A percentile compares a stretch with the other conserved stretches of the same genome.
phyloP scores from a whole-genome alignment of 2,888 invertebrate genomes.

The Spodoptera exigua region DNA sequence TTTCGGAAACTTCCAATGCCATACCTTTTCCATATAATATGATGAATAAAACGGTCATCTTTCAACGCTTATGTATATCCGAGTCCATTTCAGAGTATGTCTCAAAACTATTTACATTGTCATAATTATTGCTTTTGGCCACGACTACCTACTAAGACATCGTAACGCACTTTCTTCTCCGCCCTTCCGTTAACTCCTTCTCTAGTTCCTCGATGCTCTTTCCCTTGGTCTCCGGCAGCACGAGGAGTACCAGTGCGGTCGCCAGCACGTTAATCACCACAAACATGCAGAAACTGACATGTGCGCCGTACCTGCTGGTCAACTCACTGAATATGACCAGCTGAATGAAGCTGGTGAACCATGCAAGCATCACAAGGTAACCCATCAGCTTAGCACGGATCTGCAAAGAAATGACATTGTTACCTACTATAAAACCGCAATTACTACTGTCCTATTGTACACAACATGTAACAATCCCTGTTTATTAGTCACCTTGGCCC shows the following conservation, averaged over 20 bases:
- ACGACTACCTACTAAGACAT: background rate
- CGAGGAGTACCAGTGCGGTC: constrained; percentile 62
- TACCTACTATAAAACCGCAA: too few relatives aligned
- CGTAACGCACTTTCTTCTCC: background rate
- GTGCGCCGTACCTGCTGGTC: constrained; percentile 65
- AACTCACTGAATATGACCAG: constrained; percentile 60
- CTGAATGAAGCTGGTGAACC: constrained; percentile 66
- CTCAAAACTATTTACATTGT: constrained; percentile 18
- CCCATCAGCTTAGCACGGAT: constrained; percentile 72
- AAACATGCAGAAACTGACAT: constrained; percentile 74
- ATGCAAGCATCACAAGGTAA: constrained; percentile 62
- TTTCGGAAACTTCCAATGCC: constrained; percentile 8
- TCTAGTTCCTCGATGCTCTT: constrained; percentile 75
- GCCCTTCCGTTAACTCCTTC: constrained; percentile 37
- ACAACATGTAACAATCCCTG: too few relatives aligned
- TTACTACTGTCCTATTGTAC: too few relatives aligned
- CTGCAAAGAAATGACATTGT: constrained; percentile 56
- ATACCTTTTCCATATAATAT: constrained; percentile 1
- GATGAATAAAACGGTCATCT: too few relatives aligned
- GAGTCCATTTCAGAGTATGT: background rate
- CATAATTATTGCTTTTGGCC: constrained; percentile 8
- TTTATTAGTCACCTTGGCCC: too few relatives aligned
- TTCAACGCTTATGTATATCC: too few relatives aligned
- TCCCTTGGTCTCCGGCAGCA: constrained; percentile 81
- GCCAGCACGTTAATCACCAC: constrained; percentile 70